Conservation (phyloP, 1,140 invertebrate species). For the Agrypnia vestita region DNA sequence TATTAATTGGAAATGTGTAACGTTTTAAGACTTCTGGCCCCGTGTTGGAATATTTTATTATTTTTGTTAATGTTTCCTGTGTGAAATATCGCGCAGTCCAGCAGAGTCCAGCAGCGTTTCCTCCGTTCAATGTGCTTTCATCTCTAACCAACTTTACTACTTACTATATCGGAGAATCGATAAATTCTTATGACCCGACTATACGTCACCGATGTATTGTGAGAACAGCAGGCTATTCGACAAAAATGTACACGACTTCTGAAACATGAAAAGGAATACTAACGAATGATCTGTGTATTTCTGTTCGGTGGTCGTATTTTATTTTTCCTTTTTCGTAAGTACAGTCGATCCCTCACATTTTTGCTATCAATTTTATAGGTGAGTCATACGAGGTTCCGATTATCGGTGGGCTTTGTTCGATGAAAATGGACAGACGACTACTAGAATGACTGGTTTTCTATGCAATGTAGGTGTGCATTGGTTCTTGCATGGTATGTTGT, state of each 20-base stretch:
- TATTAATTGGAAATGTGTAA: too few species aligned
- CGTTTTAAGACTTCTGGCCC: too few species aligned
- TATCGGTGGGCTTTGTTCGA: slow-evolving; percentile 4
- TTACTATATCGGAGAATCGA: slow-evolving; percentile 9
- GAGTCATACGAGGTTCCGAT: slow-evolving; percentile 1
- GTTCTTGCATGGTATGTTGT: too few species aligned
- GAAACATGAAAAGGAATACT: not conserved
- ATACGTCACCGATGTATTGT: not conserved
- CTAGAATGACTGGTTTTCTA: not conserved
- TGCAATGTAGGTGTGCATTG: too few species aligned
- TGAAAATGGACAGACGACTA: slow-evolving; percentile 31
- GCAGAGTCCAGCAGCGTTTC: not conserved
- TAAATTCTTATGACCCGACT: not conserved
- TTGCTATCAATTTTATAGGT: slow-evolving; percentile 15
- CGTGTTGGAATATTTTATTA: too few species aligned
- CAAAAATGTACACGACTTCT: not conserved
- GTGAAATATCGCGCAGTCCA: too few species aligned
- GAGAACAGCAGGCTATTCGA: not conserved
- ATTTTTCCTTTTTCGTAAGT: slow-evolving; percentile 5
- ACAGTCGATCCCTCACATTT: not conserved
- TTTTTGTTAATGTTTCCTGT: too few species aligned
- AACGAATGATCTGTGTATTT: not conserved
- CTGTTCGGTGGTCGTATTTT: slow-evolving; percentile 12
- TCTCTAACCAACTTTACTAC: not conserved
- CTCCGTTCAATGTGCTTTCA: not conserved